phyloP scores from a whole-genome alignment of 1,140 invertebrate species.

The Aporrectodea caliginosa region DNA sequence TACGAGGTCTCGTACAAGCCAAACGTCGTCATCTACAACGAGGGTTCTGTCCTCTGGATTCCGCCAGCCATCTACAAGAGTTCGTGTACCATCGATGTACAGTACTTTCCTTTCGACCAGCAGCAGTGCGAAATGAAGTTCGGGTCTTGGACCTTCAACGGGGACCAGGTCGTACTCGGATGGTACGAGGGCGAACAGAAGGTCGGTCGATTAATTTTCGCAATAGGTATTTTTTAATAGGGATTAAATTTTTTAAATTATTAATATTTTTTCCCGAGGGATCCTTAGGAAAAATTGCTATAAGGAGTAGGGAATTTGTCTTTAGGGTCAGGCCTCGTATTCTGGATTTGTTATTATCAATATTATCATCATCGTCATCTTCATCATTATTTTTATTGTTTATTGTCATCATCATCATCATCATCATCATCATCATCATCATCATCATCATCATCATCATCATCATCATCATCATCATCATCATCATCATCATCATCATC shows the following conservation, averaged over 20 bases:
- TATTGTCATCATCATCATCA: conserved; percentile 14
- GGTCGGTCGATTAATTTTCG: no score
- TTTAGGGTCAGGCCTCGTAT: no score
- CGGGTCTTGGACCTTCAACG: conserved; percentile 94
- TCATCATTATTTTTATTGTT: conserved; percentile 28
- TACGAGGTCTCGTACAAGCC: conserved; percentile 73
- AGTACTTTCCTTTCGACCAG: conserved; percentile 94
- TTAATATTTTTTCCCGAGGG: no score
- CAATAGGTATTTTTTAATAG: no score
- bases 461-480: no score
- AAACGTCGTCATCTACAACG: conserved; percentile 77
- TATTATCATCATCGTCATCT: conserved; percentile 29
- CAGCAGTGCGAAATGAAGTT: conserved; percentile 93
- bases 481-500: conserved; percentile 17
- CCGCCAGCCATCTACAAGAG: no score
- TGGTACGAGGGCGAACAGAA: conserved; percentile 85
- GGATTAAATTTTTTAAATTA: no score
- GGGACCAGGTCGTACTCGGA: no score
- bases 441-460: conserved; percentile 20
- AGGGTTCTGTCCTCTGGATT: conserved; percentile 90
- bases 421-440: conserved; percentile 29
- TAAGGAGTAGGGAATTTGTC: no score
- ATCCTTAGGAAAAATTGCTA: no score
- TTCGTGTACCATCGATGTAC: conserved; percentile 92
- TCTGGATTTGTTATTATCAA: conserved; percentile 21